Evolutionary conservation across 2,797 vertebrate species (phyloP).

Genomic region (Anguilla marmorata): DNA sequence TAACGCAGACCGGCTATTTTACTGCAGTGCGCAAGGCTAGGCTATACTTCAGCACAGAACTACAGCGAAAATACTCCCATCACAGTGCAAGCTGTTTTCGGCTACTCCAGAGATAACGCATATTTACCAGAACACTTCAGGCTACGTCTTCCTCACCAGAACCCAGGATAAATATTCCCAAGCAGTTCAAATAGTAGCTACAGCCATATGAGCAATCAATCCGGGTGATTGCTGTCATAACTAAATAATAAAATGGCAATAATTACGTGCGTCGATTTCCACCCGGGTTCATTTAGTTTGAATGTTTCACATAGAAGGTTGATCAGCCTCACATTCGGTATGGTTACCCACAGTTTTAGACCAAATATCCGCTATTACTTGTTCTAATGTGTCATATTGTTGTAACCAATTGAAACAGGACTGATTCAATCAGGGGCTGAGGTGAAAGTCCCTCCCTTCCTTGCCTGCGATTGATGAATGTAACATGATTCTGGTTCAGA

Average conservation of each 20-base stretch:
- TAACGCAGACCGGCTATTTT: constrained; percentile 42
- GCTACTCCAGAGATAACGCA: constrained; percentile 67
- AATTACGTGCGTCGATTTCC: constrained; percentile 31
- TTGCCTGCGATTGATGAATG: constrained; percentile 50
- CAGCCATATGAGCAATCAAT: constrained; percentile 44
- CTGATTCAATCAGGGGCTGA: constrained; percentile 60
- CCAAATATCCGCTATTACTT: constrained; percentile 29
- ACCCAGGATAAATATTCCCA: constrained; percentile 60
- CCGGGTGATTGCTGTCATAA: background rate
- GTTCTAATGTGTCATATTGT: constrained; percentile 49
- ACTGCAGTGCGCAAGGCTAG: constrained; percentile 77
- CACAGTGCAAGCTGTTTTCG: constrained; percentile 61
- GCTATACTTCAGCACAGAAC: constrained; percentile 48
- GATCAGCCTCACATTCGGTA: constrained; percentile 15
- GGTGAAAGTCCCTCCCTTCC: constrained; percentile 52
- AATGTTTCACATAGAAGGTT: background rate
- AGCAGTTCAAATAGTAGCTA: constrained; percentile 64
- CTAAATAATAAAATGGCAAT: constrained; percentile 37
- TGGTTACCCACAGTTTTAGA: constrained; percentile 18
- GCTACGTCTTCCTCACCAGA: background rate
- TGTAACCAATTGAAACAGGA: constrained; percentile 63
- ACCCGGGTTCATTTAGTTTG: constrained; percentile 3
- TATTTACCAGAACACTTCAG: constrained; percentile 46
- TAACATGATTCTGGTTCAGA: constrained; percentile 12
- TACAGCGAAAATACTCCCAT: constrained; percentile 9